Conservation (phyloP, 2,113 vertebrate genomes). For the cat (Felis catus) region DNA sequence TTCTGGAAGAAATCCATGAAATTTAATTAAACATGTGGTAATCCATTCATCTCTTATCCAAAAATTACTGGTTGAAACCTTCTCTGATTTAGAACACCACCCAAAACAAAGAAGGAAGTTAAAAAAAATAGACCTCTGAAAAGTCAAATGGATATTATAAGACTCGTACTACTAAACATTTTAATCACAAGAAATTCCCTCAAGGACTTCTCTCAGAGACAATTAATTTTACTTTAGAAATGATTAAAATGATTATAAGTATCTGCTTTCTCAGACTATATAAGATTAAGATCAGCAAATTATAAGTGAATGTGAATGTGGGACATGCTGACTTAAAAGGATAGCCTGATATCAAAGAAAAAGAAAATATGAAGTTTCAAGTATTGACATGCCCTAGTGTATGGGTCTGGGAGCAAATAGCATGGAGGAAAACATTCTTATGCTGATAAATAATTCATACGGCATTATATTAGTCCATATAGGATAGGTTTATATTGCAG, state of each 20-base stretch:
- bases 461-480: background rate
- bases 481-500: background rate
- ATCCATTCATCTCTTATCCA: background rate
- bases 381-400: background rate
- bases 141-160: background rate
- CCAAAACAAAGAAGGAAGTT: background rate
- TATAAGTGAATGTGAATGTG: background rate
- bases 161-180: background rate
- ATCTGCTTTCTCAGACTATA: background rate
- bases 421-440: background rate
- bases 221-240: slow-evolving; percentile 25
- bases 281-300: background rate
- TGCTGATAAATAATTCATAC: background rate
- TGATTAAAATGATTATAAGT: background rate
- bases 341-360: background rate
- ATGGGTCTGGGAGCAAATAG: background rate
- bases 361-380: background rate
- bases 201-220: background rate
- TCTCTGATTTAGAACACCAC: background rate
- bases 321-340: background rate
- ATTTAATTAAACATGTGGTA: slow-evolving; percentile 1
- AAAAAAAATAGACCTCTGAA: background rate
- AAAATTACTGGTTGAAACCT: background rate
- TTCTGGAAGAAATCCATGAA: background rate
- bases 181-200: background rate